Base-by-base conservation (phyloP, 2,888 invertebrate genomes). In the Ecliptopera silaceata region DNA sequence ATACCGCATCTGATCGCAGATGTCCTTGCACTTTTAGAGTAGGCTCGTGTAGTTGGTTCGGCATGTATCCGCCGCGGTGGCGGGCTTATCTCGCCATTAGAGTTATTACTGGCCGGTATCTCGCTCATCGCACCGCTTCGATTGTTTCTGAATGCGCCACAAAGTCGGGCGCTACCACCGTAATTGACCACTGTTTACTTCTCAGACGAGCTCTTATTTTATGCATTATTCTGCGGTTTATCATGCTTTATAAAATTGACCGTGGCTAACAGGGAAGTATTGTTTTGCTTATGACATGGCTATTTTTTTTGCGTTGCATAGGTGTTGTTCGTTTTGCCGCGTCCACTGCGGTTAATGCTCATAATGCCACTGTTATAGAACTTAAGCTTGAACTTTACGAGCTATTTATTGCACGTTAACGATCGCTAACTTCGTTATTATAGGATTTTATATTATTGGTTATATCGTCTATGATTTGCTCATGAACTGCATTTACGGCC, bases 181-280 rank as follows among this genome's bases (percentile, higher is more conserved):
- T 90, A 90, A 91, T 90, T 91, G 90, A 89, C 88, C 88, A 88
- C 87, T 88, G 89, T 90, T 90, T 89, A 87, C 88, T 84, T 86
- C 81, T 77, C 79, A 78, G 75, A 78, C 79, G 77, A 82, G 81
- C 76, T 84, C 82, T 85, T 86, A 86, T 86, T 87, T 86, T 85
- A 83, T 81, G 77, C 77, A 76, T 73, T 74, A 77, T 77, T 78
- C 71, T 83, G 82, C 70, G 80, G 84, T 82, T 79, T 77, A 75
- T 72, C 63, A 69, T 66, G 58, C 54, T 59, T 72, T 73, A 39
- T 69, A 69, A 74, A 70, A 72, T 70, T 69, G 70, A 48, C 67
- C 60, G 61, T 56, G 63, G 54, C 65, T 72, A 76, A 77, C 74
- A 71, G 71, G 76, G 72, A 76, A 78, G 72, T 51, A 49, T 53